These are phyloP conservation scores for Heliornis fulica DNA, from an alignment of 2,113 vertebrate species.

Conservation along the genomic window DNA sequence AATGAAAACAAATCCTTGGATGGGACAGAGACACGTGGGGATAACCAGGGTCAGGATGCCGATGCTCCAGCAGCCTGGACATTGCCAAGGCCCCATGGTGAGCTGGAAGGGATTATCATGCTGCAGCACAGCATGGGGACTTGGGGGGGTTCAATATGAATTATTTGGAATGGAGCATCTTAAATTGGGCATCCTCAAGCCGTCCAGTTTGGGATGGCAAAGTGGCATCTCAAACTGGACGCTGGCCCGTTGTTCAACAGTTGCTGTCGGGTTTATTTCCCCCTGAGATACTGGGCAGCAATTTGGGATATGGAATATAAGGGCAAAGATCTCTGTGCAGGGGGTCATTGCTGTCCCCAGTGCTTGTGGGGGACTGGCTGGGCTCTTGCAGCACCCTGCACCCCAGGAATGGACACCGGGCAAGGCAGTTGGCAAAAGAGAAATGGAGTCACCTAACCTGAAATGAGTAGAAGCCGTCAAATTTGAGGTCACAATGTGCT, in stretches of 20 bases:
- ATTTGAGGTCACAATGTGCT: constrained; percentile 54
- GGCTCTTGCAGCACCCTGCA: neutral
- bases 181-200: neutral
- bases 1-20: neutral
- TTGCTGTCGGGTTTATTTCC: neutral
- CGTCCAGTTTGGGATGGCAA: neutral
- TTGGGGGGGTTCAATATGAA: neutral
- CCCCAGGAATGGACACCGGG: neutral
- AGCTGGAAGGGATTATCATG: neutral
- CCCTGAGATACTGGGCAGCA: neutral
- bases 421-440: neutral
- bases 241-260: neutral
- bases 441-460: neutral
- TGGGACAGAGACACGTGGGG: fast-evolving
- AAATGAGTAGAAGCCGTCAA: constrained; percentile 34
- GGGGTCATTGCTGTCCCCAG: neutral
- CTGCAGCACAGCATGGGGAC: neutral
- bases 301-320: neutral
- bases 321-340: neutral
- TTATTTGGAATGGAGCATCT: neutral
- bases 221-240: no score
- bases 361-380: neutral
- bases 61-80: neutral
- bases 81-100: neutral
- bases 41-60: neutral